These are phyloP conservation scores for Cylindroiulus punctatus DNA, from an alignment of 2,888 invertebrate genomes.

Conservation along the genomic window DNA sequence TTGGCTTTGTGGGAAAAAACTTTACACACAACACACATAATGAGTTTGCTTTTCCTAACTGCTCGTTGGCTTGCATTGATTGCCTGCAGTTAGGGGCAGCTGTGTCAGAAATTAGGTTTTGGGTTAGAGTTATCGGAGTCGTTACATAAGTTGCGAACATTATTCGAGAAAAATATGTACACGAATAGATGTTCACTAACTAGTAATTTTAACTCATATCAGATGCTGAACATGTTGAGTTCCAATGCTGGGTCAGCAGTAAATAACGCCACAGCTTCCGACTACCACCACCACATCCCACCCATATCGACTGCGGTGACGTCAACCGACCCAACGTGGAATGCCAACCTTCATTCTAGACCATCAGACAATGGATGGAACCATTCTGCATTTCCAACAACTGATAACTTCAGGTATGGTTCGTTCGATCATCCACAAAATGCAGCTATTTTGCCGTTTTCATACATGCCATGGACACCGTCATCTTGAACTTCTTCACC, in stretches of 20 bases:
- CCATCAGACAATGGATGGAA: conserved; percentile 55
- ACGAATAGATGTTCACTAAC: too few species aligned
- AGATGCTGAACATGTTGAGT: conserved; percentile 57
- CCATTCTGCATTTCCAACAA: conserved; percentile 54
- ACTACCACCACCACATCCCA: conserved; percentile 57
- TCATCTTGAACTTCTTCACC: conserved; percentile 5
- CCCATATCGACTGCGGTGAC: conserved; percentile 53
- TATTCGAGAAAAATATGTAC: too few species aligned
- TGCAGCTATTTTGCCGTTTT: background rate
- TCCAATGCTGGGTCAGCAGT: conserved; percentile 52
- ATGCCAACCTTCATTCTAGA: conserved; percentile 52
- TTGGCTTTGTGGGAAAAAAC: too few species aligned
- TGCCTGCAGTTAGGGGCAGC: too few species aligned
- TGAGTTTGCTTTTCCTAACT: too few species aligned
- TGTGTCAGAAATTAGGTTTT: too few species aligned
- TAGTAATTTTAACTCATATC: background rate
- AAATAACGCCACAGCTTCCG: background rate
- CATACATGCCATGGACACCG: conserved; percentile 6
- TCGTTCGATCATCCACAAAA: conserved; percentile 37
- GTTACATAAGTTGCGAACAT: too few species aligned
- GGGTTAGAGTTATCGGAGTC: too few species aligned
- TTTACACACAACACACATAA: too few species aligned
- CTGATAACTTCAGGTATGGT: conserved; percentile 56
- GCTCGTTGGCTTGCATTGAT: too few species aligned
- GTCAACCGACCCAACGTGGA: conserved; percentile 55